Conservation (phyloP, 1,140 invertebrate genomes). For the Globodera ellingtonae region DNA sequence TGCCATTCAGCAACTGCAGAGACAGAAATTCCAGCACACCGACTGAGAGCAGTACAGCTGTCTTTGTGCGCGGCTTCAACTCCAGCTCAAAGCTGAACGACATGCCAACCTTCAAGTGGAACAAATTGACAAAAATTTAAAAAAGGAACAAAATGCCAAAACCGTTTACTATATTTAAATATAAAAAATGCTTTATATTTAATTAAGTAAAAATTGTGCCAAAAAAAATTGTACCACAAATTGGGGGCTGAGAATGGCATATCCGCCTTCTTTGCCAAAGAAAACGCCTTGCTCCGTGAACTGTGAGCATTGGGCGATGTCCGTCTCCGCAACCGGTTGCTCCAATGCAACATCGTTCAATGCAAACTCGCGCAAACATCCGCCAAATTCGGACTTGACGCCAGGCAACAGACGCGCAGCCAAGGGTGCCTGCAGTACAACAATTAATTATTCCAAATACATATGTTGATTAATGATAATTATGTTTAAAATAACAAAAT, state of each 20-base stretch:
- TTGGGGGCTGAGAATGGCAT: constrained; percentile 71
- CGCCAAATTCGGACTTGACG: constrained; percentile 76
- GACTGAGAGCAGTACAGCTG: constrained; percentile 76
- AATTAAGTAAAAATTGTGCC: background rate
- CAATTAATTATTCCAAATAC: too few relatives aligned
- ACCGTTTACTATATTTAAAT: background rate
- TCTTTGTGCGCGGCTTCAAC: constrained; percentile 81
- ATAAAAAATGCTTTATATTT: background rate
- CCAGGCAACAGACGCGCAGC: constrained; percentile 59
- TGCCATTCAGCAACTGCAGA: constrained; percentile 83
- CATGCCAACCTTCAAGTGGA: constrained; percentile 35
- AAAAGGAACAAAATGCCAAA: background rate
- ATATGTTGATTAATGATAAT: too few relatives aligned
- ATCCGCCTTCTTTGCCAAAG: constrained; percentile 78
- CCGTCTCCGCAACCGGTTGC: constrained; percentile 68
- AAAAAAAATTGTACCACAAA: constrained; percentile 59
- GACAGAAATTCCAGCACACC: constrained; percentile 81
- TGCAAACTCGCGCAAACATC: constrained; percentile 80
- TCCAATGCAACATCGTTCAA: constrained; percentile 74
- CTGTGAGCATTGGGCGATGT: constrained; percentile 79
- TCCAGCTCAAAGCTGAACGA: constrained; percentile 81
- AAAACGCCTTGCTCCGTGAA: constrained; percentile 83
- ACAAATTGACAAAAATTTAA: constrained; percentile 20
- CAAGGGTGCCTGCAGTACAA: constrained; percentile 8
- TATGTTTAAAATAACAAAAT: background rate